These are phyloP conservation scores for Megastigmus dorsalis DNA, from an alignment of 2,888 invertebrate genomes.

Conservation along the genomic window DNA sequence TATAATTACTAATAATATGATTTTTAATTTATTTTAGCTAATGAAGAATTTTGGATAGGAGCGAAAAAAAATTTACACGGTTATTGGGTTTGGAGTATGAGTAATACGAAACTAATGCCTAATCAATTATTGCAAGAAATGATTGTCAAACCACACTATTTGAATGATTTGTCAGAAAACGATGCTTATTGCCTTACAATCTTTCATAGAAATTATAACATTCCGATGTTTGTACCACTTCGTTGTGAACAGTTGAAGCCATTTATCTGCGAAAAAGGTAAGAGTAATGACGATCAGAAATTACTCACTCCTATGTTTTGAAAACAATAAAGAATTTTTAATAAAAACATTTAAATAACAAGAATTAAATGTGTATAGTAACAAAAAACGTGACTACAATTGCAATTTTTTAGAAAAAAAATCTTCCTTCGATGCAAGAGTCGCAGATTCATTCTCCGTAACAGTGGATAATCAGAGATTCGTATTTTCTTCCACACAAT, in stretches of 20 bases:
- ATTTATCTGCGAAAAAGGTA: slow-evolving; percentile 52
- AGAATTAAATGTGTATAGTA: not conserved
- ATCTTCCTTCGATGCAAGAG: not conserved
- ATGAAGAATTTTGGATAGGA: slow-evolving; percentile 58
- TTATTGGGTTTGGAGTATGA: slow-evolving; percentile 56
- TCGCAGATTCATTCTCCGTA: slow-evolving; percentile 6
- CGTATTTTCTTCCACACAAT: slow-evolving; percentile 53
- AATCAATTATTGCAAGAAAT: slow-evolving; percentile 14
- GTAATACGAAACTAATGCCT: slow-evolving; percentile 13
- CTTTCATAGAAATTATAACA: slow-evolving; percentile 51
- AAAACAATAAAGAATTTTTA: not conserved
- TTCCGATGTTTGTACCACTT: slow-evolving; percentile 42
- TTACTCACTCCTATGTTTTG: not conserved
- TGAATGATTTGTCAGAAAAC: not conserved
- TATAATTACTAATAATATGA: not conserved
- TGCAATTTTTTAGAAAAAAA: not conserved
- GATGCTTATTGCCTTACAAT: slow-evolving; percentile 54
- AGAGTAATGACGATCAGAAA: not conserved
- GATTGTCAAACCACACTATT: not conserved
- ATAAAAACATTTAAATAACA: not conserved
- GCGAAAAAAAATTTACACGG: slow-evolving; percentile 49
- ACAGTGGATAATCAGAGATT: slow-evolving; percentile 53
- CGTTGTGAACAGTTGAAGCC: slow-evolving; percentile 38
- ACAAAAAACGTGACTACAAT: not conserved
- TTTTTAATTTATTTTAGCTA: slow-evolving; percentile 32